Conservation (phyloP, 2,888 invertebrate genomes). For the Hyposoter didymator region DNA sequence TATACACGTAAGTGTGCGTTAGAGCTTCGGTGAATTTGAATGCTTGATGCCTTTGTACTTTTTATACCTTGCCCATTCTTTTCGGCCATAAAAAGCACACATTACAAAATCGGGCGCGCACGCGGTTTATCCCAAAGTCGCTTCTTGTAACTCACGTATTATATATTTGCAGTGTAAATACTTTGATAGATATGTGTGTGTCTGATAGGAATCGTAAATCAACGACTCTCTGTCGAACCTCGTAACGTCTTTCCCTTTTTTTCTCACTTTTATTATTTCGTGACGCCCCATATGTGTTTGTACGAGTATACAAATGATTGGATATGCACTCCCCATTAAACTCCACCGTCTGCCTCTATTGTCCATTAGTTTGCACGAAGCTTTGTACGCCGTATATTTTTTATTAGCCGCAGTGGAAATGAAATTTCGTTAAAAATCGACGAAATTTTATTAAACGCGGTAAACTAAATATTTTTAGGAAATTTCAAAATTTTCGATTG, state of each 20-base stretch:
- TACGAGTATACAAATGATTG: not conserved
- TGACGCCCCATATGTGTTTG: not conserved
- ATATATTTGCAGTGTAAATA: slow-evolving; percentile 20
- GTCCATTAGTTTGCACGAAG: slow-evolving; percentile 41
- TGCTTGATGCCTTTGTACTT: slow-evolving; percentile 77
- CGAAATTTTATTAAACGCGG: too few species aligned
- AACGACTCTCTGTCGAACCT: slow-evolving; percentile 72
- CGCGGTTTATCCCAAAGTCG: slow-evolving; percentile 59
- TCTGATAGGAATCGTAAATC: slow-evolving; percentile 77
- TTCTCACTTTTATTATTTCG: slow-evolving; percentile 23
- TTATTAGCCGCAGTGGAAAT: too few species aligned
- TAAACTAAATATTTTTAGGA: too few species aligned
- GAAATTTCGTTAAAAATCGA: too few species aligned
- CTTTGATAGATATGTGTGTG: not conserved
- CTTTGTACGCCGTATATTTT: slow-evolving; percentile 16
- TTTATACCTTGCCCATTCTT: slow-evolving; percentile 76
- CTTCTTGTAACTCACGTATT: slow-evolving; percentile 30
- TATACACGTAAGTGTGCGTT: slow-evolving; percentile 9
- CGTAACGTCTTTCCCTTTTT: slow-evolving; percentile 50
- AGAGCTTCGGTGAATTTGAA: slow-evolving; percentile 78
- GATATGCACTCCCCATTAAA: slow-evolving; percentile 62
- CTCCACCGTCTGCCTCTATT: slow-evolving; percentile 50
- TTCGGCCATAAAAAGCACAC: slow-evolving; percentile 78
- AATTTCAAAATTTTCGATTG: too few species aligned
- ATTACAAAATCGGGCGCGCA: slow-evolving; percentile 76